phyloP scores from a whole-genome alignment of 2,888 invertebrate species.

The Euplagia quadripunctaria region DNA sequence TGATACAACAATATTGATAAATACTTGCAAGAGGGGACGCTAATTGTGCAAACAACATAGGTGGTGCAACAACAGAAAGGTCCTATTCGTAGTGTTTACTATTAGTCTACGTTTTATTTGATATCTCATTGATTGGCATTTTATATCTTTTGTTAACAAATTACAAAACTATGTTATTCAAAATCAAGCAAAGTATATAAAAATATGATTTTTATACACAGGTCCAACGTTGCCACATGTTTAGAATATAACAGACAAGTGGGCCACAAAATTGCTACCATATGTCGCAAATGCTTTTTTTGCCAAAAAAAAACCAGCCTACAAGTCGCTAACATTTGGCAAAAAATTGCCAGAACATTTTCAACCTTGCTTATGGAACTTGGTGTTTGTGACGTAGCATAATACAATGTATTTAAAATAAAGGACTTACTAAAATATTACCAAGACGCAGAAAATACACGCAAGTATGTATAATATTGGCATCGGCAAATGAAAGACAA shows the following conservation, averaged over 20 bases:
- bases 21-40: constrained; percentile 52
- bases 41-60: constrained; percentile 66
- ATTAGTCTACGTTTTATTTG: no score
- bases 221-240: constrained; percentile 56
- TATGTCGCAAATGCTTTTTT: constrained; percentile 53
- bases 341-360: constrained; percentile 11
- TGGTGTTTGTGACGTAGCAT: neutral
- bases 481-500: constrained; percentile 26
- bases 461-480: neutral
- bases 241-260: constrained; percentile 60
- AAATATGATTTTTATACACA: neutral
- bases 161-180: neutral
- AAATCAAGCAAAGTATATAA: neutral
- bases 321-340: constrained; percentile 56
- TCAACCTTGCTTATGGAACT: neutral
- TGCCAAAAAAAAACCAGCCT: constrained; percentile 58
- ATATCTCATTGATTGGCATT: no score
- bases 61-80: neutral
- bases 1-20: constrained; percentile 58
- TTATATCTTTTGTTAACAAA: neutral
- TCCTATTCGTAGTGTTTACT: neutral
- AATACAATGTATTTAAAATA: neutral
- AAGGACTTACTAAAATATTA: neutral
- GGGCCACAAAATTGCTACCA: constrained; percentile 68
- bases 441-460: neutral